Base-by-base conservation (phyloP, 2,797 vertebrate species). In the Etheostoma perlongum region DNA sequence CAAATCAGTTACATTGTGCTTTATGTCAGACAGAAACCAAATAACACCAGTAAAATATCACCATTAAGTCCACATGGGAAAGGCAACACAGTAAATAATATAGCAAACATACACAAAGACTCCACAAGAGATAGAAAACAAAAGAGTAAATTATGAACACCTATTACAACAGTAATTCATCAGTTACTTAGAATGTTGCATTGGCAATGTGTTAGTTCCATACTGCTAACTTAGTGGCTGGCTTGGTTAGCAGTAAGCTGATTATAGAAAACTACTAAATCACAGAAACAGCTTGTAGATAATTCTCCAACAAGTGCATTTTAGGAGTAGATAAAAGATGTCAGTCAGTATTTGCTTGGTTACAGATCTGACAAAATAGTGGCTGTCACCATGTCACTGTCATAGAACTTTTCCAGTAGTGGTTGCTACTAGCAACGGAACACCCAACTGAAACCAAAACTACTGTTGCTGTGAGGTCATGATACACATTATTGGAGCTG, bases 351-450 rank as follows among this genome's bases (percentile, higher is more conserved):
- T 40, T 13, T 59, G 15, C 27, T 42, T n/a, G 11, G n/a, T 25
- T 36, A 52, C 33, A 44, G 47, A 51, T 27, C 63, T 19, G 36
- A 46, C 15, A 46, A 58, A 58, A 46, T 44, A 40, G 23, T 18
- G 23, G 11, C 19, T 16, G 40, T 23, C 19, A 27, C n/a, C 27
- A 21, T 47, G 51, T 65, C 49, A 23, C 27, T 19, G 36, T 11
- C n/a, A 1, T 1, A n/a, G 49, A 10, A 9, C 70, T 47, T 13
- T 18, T 10, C 23, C 59, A 46, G 5, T 2, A 11, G 12, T 4
- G 51, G 60, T 33, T 55, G 60, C 42, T 54, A 47, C 36, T 14
- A 51, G 53, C 53, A 70, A 47, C 40, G 5, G n/a, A 49, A 27
- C 13, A 5, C 14, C 44, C 40, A 44, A 48, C 6, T 36, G 2